These are phyloP conservation scores for Andrena camellia DNA, from an alignment of 2,888 invertebrate genomes.

Conservation along the genomic window DNA sequence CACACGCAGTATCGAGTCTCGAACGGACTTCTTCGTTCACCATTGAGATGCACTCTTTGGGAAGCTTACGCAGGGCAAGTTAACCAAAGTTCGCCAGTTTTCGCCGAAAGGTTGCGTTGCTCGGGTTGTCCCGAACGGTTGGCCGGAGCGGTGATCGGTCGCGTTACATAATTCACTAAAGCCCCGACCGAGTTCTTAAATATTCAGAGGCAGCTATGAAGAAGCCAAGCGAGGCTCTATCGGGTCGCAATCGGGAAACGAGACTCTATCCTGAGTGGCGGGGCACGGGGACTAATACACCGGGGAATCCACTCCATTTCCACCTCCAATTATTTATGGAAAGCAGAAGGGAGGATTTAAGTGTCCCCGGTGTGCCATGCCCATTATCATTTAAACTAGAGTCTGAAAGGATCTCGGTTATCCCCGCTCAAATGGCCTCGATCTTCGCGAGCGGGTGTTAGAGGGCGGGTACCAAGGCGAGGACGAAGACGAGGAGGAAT, in stretches of 20 bases:
- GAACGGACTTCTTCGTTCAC: no score
- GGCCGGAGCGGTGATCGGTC: background rate
- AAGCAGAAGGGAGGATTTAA: conserved; percentile 71
- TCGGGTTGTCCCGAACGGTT: background rate
- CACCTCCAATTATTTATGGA: conserved; percentile 72
- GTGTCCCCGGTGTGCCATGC: conserved; percentile 64
- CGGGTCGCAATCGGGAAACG: conserved; percentile 39
- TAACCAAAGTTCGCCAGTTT: background rate
- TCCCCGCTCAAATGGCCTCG: conserved; percentile 55
- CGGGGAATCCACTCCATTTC: conserved; percentile 68
- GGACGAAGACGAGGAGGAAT: background rate
- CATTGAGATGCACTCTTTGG: no score
- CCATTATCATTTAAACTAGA: conserved; percentile 74
- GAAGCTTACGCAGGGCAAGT: background rate
- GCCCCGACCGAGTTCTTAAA: conserved; percentile 20
- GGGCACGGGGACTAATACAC: conserved; percentile 53
- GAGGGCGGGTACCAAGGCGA: background rate
- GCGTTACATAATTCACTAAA: conserved; percentile 21
- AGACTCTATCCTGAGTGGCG: conserved; percentile 31
- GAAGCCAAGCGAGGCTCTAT: conserved; percentile 37
- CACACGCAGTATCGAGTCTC: no score
- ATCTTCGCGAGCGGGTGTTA: conserved; percentile 30
- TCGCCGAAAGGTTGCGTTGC: background rate
- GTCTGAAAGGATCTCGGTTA: conserved; percentile 58
- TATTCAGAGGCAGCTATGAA: conserved; percentile 42